Percentiles rank a stretch among this genome's conserved stretches.
These are phyloP conservation scores for Bucco capensis DNA, from an alignment of 2,113 vertebrate genomes.

Conservation along the genomic window DNA sequence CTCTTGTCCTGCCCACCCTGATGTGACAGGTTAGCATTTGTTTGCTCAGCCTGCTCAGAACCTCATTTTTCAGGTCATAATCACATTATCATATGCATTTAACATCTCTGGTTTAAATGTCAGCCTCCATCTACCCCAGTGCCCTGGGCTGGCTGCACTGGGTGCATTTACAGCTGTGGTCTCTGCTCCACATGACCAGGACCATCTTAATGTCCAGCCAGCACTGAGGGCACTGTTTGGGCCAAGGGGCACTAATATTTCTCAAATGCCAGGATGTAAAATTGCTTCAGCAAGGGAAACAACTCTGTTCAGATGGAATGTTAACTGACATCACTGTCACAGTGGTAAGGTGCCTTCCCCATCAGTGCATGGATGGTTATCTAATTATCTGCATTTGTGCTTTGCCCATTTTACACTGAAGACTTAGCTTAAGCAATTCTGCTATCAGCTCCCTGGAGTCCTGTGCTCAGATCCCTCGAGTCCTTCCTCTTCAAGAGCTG, in stretches of 20 bases:
- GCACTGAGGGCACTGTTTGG: background rate
- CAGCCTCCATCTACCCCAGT: background rate
- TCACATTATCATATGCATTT: background rate
- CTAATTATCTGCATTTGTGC: background rate
- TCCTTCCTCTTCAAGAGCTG: background rate
- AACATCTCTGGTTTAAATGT: background rate
- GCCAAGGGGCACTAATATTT: background rate
- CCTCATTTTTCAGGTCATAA: background rate
- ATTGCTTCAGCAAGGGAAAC: background rate
- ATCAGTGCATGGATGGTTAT: background rate
- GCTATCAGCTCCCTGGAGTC: background rate
- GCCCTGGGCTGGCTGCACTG: background rate
- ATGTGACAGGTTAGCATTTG: background rate
- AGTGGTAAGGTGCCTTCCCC: background rate
- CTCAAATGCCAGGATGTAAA: background rate
- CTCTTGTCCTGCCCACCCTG: background rate
- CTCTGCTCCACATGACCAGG: background rate
- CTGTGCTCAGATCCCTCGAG: fast-evolving
- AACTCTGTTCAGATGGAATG: background rate
- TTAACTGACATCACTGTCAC: background rate
- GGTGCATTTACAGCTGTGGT: background rate
- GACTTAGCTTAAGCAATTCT: fast-evolving
- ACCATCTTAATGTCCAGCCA: background rate
- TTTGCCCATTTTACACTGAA: background rate
- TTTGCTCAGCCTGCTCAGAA: background rate